phyloP scores from a whole-genome alignment of 92 coral and sea anemone genomes.

The Palythoa heliodiscus region DNA sequence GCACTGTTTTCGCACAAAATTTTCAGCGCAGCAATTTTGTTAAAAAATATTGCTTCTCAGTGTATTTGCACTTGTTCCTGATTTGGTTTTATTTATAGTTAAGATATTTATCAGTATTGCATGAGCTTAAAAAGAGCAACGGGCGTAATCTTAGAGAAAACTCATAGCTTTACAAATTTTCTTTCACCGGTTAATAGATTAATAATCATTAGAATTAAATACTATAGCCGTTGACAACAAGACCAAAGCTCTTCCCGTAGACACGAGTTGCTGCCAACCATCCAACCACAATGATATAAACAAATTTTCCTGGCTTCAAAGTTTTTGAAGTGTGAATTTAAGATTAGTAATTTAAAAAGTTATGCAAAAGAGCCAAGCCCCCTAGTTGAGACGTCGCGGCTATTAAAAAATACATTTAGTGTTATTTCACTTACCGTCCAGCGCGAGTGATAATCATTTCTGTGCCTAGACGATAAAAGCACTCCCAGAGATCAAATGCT shows the following conservation, averaged over 20 bases:
- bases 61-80: not conserved
- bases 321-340: not conserved
- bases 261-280: not conserved
- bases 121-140: not conserved
- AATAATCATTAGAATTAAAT: conserved; percentile 9
- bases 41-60: not conserved
- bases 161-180: not conserved
- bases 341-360: not conserved
- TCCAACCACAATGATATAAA: not conserved
- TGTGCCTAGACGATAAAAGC: conserved; percentile 89
- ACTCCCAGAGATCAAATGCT: conserved; percentile 86
- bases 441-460: conserved; percentile 91
- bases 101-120: not conserved
- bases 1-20: not conserved
- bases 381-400: not conserved
- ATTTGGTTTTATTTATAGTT: not conserved
- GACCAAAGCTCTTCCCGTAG: not conserved
- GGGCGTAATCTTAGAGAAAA: conserved; percentile 13
- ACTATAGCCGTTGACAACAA: conserved; percentile 17
- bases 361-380: not conserved
- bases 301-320: not conserved
- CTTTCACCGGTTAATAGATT: conserved; percentile 2
- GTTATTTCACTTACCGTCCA: conserved; percentile 70
- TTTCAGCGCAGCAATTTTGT: not conserved
- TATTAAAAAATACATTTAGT: not conserved